phyloP scores from a whole-genome alignment of 2,113 vertebrate species.

The Psilopogon haemacephalus region DNA sequence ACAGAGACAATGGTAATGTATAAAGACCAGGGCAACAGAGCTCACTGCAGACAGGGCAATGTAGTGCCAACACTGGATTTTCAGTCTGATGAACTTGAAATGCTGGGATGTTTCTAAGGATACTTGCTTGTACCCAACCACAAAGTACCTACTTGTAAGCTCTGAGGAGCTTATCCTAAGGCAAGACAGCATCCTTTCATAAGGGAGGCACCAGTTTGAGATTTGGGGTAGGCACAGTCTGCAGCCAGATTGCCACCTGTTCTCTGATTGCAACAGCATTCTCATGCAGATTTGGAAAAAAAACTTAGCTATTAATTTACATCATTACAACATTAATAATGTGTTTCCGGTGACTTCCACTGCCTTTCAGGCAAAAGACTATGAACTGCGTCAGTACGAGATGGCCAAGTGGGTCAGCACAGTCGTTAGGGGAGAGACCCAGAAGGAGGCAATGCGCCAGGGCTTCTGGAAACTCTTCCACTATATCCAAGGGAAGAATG shows the following conservation, averaged over 20 bases:
- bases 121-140: neutral
- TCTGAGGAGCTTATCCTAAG: neutral
- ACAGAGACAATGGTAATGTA: neutral
- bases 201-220: neutral
- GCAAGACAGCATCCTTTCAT: neutral
- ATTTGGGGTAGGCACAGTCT: fast-evolving
- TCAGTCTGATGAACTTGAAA: fast-evolving
- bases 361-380: conserved; percentile 39
- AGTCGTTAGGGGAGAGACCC: conserved; percentile 14
- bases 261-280: neutral
- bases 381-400: conserved; percentile 39
- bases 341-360: neutral
- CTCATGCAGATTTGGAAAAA: fast-evolving
- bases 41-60: neutral
- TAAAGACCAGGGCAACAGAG: neutral
- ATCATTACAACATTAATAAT: neutral
- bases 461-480: conserved; percentile 67
- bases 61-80: neutral
- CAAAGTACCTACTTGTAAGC: neutral
- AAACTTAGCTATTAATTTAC: neutral
- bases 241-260: neutral
- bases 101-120: neutral
- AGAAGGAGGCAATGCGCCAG: conserved; percentile 45
- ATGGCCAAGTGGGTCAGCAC: conserved; percentile 38
- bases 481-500: conserved; percentile 59